phyloP scores from a whole-genome alignment of 2,113 vertebrate genomes.

The Rhombomys opimus region DNA sequence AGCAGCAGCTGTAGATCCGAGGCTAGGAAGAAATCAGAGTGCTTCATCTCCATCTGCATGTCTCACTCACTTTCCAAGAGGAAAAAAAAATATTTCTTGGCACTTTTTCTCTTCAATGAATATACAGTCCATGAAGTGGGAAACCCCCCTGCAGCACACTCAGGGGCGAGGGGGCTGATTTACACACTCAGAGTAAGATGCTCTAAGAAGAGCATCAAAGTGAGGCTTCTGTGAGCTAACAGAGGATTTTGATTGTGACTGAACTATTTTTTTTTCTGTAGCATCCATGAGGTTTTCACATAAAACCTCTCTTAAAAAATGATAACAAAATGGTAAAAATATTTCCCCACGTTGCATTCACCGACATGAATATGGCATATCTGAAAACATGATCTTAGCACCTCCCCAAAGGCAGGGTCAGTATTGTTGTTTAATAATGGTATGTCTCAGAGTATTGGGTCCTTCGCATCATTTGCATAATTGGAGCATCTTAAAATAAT shows the following conservation, averaged over 20 bases:
- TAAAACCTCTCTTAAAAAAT: not conserved
- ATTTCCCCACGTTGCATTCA: not conserved
- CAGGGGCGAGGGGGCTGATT: not conserved
- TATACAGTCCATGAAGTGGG: not conserved
- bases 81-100: conserved; percentile 51
- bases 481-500: not conserved
- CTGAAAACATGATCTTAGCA: conserved; percentile 2
- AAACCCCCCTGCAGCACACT: not conserved
- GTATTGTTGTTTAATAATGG: not conserved
- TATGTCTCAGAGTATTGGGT: not conserved
- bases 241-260: not conserved
- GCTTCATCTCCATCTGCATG: not conserved
- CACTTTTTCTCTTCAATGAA: conserved; percentile 14
- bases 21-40: conserved; percentile 51
- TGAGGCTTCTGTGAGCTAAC: not conserved
- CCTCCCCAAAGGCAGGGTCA: not conserved
- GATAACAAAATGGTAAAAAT: not conserved
- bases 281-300: conserved; percentile 25
- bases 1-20: conserved; percentile 69
- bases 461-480: not conserved
- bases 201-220: not conserved
- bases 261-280: conserved; percentile 30
- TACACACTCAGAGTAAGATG: not conserved
- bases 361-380: not conserved
- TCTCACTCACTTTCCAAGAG: not conserved